Evolutionary conservation across 2,888 invertebrate genomes (phyloP).

Genomic region (Periphyllus acericola): DNA sequence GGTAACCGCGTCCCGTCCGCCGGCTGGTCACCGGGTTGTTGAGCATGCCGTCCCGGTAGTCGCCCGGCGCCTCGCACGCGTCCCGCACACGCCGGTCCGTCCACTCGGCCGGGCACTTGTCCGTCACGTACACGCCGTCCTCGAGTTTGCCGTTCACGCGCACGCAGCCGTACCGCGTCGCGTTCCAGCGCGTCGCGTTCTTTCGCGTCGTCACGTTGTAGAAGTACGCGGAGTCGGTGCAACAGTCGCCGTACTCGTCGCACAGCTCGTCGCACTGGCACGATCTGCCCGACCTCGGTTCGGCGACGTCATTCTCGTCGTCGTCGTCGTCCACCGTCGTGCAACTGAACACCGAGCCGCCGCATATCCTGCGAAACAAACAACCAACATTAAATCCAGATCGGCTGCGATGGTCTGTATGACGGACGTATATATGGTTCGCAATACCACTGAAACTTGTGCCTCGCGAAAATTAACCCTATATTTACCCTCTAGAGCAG

Average conservation of each 20-base stretch:
- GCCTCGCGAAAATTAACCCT: background rate
- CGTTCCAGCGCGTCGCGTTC: conserved; percentile 64
- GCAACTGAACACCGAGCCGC: conserved; percentile 21
- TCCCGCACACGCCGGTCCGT: conserved; percentile 64
- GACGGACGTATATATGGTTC: background rate
- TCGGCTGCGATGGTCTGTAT: background rate
- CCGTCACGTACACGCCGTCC: conserved; percentile 68
- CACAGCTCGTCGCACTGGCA: conserved; percentile 69
- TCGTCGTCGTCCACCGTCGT: background rate
- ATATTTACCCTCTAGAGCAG: too few species aligned
- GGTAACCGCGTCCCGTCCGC: conserved; percentile 65
- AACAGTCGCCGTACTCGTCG: conserved; percentile 69
- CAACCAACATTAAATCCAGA: background rate
- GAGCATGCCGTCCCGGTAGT: conserved; percentile 63
- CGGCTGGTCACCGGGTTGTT: conserved; percentile 65
- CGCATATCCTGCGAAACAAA: conserved; percentile 31
- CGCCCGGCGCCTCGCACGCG: conserved; percentile 65
- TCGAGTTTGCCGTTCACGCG: conserved; percentile 67
- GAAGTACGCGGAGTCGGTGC: conserved; percentile 67
- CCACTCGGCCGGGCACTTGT: conserved; percentile 68
- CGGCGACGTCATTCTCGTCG: background rate
- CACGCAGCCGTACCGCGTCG: conserved; percentile 67
- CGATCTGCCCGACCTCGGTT: conserved; percentile 64
- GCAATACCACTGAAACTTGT: background rate
- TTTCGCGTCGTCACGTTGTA: conserved; percentile 65